phyloP scores from a whole-genome alignment of 2,888 invertebrate genomes.

The Dione vanillae region DNA sequence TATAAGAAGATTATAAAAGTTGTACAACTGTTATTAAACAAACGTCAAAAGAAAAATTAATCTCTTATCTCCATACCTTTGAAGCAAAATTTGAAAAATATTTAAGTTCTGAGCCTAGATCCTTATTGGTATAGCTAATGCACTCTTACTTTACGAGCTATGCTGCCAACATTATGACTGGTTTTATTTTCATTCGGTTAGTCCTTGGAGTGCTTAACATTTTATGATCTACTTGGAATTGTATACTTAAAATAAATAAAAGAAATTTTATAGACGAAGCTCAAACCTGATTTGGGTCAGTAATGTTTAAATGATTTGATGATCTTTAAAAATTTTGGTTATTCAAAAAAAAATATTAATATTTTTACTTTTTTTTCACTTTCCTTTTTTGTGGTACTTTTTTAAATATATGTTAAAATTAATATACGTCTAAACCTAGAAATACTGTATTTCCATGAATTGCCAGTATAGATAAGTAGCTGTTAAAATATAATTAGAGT shows the following conservation, averaged over 20 bases:
- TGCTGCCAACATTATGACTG: slow-evolving; percentile 48
- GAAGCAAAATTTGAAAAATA: neutral
- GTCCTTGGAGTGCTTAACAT: slow-evolving; percentile 19
- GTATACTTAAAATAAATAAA: slow-evolving; percentile 17
- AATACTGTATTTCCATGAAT: too few relatives aligned
- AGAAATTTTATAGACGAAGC: neutral
- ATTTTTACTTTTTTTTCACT: too few relatives aligned
- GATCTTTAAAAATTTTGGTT: too few relatives aligned
- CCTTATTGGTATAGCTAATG: slow-evolving; percentile 41
- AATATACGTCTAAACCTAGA: too few relatives aligned
- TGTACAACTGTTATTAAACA: too few relatives aligned
- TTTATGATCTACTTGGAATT: slow-evolving; percentile 25
- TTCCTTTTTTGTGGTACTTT: too few relatives aligned
- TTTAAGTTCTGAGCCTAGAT: slow-evolving; percentile 23
- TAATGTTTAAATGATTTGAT: neutral
- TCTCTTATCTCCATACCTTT: neutral
- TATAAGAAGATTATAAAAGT: too few relatives aligned
- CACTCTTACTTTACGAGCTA: slow-evolving; percentile 44
- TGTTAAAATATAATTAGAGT: too few relatives aligned
- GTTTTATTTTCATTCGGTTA: slow-evolving; percentile 46
- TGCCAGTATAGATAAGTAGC: too few relatives aligned
- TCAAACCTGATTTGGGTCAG: neutral
- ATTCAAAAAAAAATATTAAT: too few relatives aligned
- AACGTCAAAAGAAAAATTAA: too few relatives aligned
- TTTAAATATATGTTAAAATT: too few relatives aligned